Evolutionary conservation across 2,113 vertebrate species (phyloP).

Genomic region (Corythoichthys haematopterus): DNA sequence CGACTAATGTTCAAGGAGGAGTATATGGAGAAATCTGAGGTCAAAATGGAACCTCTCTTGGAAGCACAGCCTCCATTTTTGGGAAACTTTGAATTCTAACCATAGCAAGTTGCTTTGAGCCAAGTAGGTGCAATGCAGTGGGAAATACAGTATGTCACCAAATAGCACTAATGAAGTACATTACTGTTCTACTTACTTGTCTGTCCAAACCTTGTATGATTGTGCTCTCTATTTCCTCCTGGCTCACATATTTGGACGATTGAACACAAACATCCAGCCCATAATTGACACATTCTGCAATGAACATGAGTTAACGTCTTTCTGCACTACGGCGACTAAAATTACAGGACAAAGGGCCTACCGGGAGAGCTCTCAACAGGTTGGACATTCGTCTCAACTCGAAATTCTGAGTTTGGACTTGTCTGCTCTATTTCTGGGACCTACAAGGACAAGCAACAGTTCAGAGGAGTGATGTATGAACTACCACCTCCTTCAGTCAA

Average conservation of each 20-base stretch:
- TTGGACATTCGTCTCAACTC: constrained; percentile 82
- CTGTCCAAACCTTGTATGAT: background rate
- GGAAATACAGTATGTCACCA: no score
- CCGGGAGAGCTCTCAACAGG: constrained; percentile 71
- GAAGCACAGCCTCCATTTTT: no score
- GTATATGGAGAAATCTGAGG: background rate
- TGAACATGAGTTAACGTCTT: background rate
- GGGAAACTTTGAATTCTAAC: no score
- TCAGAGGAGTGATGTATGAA: background rate
- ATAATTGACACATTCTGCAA: background rate
- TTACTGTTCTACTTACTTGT: background rate
- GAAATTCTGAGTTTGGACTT: constrained; percentile 45
- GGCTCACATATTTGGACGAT: background rate
- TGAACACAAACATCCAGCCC: background rate
- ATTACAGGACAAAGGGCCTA: constrained; percentile 39
- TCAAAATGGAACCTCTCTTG: background rate
- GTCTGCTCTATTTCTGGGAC: constrained; percentile 19
- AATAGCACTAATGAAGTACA: background rate
- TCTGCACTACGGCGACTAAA: no score
- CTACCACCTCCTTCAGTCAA: no score
- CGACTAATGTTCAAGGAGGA: background rate
- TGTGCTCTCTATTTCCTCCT: background rate
- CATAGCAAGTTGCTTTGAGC: no score
- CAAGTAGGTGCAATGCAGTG: no score
- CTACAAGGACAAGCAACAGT: constrained; percentile 23